Percentiles rank a stretch among this genome's conserved stretches.
phyloP scores from a whole-genome alignment of 2,113 vertebrate genomes.

The Istiophorus platypterus region DNA sequence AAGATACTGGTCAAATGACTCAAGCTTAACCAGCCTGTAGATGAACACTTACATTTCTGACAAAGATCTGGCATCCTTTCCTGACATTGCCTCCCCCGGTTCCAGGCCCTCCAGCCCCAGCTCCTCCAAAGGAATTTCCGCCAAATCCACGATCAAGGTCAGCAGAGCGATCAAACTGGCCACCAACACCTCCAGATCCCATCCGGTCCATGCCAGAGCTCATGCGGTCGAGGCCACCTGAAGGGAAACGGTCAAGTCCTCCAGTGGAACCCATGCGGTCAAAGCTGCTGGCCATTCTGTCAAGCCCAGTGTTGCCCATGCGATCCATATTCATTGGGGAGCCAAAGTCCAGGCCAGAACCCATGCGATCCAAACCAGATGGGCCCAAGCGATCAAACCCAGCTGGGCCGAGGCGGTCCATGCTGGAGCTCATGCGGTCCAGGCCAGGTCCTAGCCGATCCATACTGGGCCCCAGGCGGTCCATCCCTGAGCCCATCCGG shows the following conservation, averaged over 20 bases:
- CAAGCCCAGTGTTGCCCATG: constrained; percentile 82
- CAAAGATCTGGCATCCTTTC: constrained; percentile 98
- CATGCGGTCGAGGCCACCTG: constrained; percentile 88
- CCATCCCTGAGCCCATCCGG: constrained; percentile 90
- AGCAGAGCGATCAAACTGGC: constrained; percentile 91
- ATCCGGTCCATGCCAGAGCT: constrained; percentile 93
- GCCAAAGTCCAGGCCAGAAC: constrained; percentile 81
- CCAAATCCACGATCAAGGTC: constrained; percentile 95
- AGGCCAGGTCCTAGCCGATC: constrained; percentile 91
- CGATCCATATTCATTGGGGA: constrained; percentile 84
- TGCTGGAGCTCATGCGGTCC: constrained; percentile 91
- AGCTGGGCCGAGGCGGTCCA: constrained; percentile 91
- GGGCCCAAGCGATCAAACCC: constrained; percentile 90
- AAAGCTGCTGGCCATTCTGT: constrained; percentile 77
- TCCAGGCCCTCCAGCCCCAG: constrained; percentile 87
- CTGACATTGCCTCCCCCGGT: constrained; percentile 86
- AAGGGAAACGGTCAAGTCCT: constrained; percentile 82
- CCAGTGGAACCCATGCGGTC: constrained; percentile 83
- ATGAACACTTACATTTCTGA: constrained; percentile 92
- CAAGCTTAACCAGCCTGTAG: fast-evolving
- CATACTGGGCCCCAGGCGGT: constrained; percentile 91
- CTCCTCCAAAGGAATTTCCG: constrained; percentile 89
- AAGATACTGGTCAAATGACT: neutral
- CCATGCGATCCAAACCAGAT: constrained; percentile 91
- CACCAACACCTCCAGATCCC: constrained; percentile 88